Percentiles rank a stretch among this genome's conserved stretches.
Evolutionary conservation across 2,888 invertebrate species (phyloP).

Genomic region (Ditylenchus weischeri): DNA sequence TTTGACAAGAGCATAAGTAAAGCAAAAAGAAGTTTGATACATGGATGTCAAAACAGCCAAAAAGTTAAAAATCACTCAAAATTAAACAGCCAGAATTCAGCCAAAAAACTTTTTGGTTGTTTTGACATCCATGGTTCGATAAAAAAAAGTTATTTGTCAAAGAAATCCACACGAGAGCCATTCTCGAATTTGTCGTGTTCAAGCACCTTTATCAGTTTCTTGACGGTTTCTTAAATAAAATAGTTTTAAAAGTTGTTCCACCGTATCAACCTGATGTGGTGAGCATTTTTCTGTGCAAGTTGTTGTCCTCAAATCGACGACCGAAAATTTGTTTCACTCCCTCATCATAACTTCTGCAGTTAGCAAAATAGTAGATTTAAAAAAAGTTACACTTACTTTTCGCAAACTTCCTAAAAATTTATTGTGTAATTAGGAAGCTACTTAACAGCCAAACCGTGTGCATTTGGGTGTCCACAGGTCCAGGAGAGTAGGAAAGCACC

Average conservation of each 20-base stretch:
- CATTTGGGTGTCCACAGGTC: slow-evolving; percentile 62
- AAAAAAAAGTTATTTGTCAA: slow-evolving; percentile 30
- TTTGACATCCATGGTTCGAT: too few relatives aligned
- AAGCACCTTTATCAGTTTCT: slow-evolving; percentile 36
- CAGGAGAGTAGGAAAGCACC: slow-evolving; percentile 62
- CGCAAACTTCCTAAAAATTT: slow-evolving; percentile 27
- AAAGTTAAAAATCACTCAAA: too few relatives aligned
- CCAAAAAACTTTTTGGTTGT: too few relatives aligned
- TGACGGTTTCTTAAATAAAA: slow-evolving; percentile 36
- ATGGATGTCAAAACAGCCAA: too few relatives aligned
- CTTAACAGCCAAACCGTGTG: slow-evolving; percentile 59
- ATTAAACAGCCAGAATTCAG: too few relatives aligned
- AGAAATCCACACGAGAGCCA: slow-evolving; percentile 44
- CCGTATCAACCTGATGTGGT: slow-evolving; percentile 19
- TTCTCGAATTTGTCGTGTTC: slow-evolving; percentile 39
- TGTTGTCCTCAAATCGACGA: slow-evolving; percentile 16
- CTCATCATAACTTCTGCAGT: slow-evolving; percentile 27
- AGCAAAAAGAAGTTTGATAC: too few relatives aligned
- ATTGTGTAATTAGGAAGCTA: too few relatives aligned
- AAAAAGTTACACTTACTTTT: slow-evolving; percentile 20
- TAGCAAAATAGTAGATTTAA: not conserved
- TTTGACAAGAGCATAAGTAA: too few relatives aligned
- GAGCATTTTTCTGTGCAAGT: slow-evolving; percentile 34
- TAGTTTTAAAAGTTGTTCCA: too few relatives aligned
- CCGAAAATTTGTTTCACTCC: slow-evolving; percentile 24